Conservation (phyloP, 2,888 invertebrate species). For the Agrotis clavis region DNA sequence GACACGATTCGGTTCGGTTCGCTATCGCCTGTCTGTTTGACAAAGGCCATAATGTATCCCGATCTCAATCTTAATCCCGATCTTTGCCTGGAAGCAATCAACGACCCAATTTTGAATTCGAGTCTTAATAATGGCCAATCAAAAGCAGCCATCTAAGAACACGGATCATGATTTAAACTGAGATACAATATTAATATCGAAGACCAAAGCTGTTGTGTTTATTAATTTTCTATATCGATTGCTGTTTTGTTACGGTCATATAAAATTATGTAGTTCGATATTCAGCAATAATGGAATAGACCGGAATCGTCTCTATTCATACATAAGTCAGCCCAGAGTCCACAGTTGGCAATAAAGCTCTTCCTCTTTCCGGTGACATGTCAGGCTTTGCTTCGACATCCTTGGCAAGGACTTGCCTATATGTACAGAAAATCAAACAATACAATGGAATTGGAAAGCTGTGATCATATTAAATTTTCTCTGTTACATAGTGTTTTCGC, state of each 20-base stretch:
- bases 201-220: slow-evolving; percentile 23
- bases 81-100: too few species aligned
- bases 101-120: too few species aligned
- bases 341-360: slow-evolving; percentile 24
- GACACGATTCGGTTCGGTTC: too few species aligned
- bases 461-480: too few species aligned
- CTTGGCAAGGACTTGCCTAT: slow-evolving; percentile 1
- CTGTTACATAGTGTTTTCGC: too few species aligned
- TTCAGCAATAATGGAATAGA: slow-evolving; percentile 26
- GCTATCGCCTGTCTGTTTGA: too few species aligned
- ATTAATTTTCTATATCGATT: slow-evolving; percentile 26
- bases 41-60: too few species aligned
- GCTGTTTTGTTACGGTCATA: background rate
- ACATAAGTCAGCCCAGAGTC: background rate
- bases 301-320: slow-evolving; percentile 1
- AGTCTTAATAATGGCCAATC: too few species aligned
- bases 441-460: background rate
- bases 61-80: too few species aligned
- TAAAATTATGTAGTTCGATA: background rate
- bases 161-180: too few species aligned
- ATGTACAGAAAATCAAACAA: background rate
- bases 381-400: slow-evolving; percentile 7
- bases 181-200: too few species aligned
- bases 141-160: too few species aligned
- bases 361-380: slow-evolving; percentile 39